A percentile compares a stretch with the other conserved stretches of the same genome.
Conservation (phyloP, 2,113 vertebrate genomes). For the Mystacornis crossleyi region DNA sequence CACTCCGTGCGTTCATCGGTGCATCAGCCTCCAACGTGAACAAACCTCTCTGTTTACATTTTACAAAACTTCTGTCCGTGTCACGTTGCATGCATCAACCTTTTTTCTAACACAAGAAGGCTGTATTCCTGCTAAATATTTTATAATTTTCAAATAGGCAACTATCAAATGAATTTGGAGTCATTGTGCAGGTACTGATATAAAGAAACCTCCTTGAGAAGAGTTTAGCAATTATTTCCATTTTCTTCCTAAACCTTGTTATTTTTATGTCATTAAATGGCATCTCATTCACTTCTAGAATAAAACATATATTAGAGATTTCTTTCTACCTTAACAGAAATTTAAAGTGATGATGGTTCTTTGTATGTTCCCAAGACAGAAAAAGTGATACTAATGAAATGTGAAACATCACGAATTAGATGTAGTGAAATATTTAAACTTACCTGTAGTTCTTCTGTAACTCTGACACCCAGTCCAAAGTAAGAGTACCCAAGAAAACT, state of each 20-base stretch:
- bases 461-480: conserved; percentile 26
- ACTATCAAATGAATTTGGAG: not conserved
- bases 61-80: not conserved
- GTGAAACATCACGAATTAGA: conserved; percentile 64
- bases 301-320: not conserved
- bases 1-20: not conserved
- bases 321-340: not conserved
- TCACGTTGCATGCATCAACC: not conserved
- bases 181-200: not conserved
- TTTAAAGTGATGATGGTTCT: not conserved
- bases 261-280: not conserved
- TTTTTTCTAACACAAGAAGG: not conserved
- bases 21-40: not conserved
- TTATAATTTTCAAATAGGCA: not conserved
- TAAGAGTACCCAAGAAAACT: conserved; percentile 48
- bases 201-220: not conserved
- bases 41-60: not conserved
- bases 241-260: not conserved
- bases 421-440: conserved; percentile 64
- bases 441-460: conserved; percentile 38
- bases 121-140: not conserved
- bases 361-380: conserved; percentile 15
- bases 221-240: not conserved
- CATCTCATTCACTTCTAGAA: not conserved
- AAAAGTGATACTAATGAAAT: conserved; percentile 58